Evolutionary conservation across 2,888 invertebrate genomes (phyloP).

Genomic region (Oligia strigilis): DNA sequence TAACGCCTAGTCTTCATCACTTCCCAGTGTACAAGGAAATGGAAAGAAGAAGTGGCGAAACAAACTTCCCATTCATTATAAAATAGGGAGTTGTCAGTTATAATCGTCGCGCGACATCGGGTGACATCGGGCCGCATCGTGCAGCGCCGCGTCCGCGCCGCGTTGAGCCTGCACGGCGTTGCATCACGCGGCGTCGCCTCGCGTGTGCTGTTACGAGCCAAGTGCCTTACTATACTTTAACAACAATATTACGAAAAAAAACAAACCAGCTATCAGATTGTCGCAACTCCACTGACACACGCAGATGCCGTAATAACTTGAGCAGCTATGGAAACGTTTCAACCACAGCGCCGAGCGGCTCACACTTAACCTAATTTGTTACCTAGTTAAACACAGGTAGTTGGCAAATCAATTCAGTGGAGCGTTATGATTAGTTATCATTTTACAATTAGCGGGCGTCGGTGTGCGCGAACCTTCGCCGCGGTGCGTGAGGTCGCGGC

Average conservation of each 20-base stretch:
- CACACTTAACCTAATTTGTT: constrained; percentile 33
- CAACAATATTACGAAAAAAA: constrained; percentile 54
- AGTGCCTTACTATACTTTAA: constrained; percentile 21
- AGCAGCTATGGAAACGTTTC: constrained; percentile 22
- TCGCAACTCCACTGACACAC: constrained; percentile 55
- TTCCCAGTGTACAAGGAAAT: too few species aligned
- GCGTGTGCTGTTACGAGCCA: constrained; percentile 13
- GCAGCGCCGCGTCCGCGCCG: neutral
- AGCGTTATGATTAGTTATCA: constrained; percentile 46
- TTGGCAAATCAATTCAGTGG: constrained; percentile 29
- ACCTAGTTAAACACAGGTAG: neutral
- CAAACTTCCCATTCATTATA: neutral
- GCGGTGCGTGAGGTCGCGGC: constrained; percentile 36
- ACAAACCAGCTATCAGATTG: constrained; percentile 54
- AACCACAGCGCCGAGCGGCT: constrained; percentile 14
- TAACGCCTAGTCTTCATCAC: neutral
- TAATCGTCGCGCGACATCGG: neutral
- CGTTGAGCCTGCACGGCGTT: neutral
- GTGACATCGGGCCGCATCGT: neutral
- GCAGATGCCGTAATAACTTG: constrained; percentile 38
- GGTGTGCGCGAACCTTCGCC: constrained; percentile 8
- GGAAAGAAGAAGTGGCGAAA: neutral
- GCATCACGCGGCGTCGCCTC: neutral
- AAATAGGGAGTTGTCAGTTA: neutral
- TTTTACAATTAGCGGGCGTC: constrained; percentile 36